Base-by-base conservation (phyloP, 1,140 invertebrate species). In the Mya arenaria region DNA sequence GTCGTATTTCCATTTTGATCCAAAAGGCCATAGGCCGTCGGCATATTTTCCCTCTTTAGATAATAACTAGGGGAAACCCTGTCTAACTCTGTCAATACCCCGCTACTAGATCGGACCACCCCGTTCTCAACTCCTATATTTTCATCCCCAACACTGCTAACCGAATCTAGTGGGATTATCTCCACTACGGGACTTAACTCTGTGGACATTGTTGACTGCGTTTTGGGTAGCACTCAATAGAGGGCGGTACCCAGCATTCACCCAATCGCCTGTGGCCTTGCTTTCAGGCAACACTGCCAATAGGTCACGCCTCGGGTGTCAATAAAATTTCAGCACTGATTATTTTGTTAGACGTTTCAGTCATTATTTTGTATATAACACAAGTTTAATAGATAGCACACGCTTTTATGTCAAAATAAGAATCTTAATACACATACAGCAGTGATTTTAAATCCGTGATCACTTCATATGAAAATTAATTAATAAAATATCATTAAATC, bases 41-140 rank as follows among this genome's bases (percentile, higher is more conserved):
- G 79, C 79, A 82, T 82, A 15, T 5, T 71, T 55, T 82, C 58
- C 13, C 71, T 56, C 41, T 74, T 73, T 10, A 52, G 25, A 23
- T 82, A 73, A 36, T 39, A 82, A 15, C 58, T 65, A 19, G 79
- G 79, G 6, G 79, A 82, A n/a, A 82, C 79, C 17, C 79, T 44
- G 52, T 82, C 79, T 23, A 82, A 25, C 34, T 66, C 79, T 15
- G 79, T 82, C 37, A 82, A 56, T 44, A 74, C 71, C 37, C 79
- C 79, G 60, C 37, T 65, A 0, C 48, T 23, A 52, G 55, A 34
- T 66, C 72, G 72, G 4, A 56, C 34, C 5, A 82, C 71, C 48
- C 79, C 79, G 79, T 82, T 82, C 63, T 82, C 68, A 30, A 80
- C 41, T 4, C 77, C 77, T 19, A 80, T 32, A 56, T 80, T 80